Base-by-base conservation (phyloP, 2,113 vertebrate genomes). In the Calypte anna region DNA sequence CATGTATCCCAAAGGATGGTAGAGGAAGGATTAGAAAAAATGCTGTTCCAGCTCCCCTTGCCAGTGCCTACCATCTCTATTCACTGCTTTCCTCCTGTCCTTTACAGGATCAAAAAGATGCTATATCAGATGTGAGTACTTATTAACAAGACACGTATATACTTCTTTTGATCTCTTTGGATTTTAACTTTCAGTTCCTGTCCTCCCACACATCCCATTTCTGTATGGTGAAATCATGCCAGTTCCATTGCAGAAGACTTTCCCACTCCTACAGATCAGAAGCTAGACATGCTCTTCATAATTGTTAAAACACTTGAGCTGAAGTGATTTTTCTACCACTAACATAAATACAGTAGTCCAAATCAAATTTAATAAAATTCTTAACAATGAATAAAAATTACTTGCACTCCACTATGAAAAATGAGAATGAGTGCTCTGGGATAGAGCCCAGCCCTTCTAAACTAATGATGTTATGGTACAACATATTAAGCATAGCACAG, bases 181-280 rank as follows among this genome's bases (percentile, higher is more conserved):
- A 88, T 88, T 91, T 79, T 83, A 93, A 28, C 76, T 86, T 78
- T 88, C 90, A 94, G 79, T 93, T 96, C 94, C 91, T 93, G 94
- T 81, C 85, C 83, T 94, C 91, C 90, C 83, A 80, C 94, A 90
- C 68, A 90, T 40, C 17, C 38, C 87, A 50, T 64, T 96, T 81
- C 90, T 96, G 76, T 36, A 24, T 16, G 10, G 64, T 72, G 69
- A 91, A 96, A 86, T 44, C 36, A 78, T 0, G 15, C 55, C 76
- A 91, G 10, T 43, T 83, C 30, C 64, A 64, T 75, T 50, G 21
- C 43, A 61, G 72, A 76, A 86, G 82, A 88, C 82, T 91, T 92
- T 63, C 70, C 61, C 64, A 96, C 93, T 96, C 94, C 93, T 61
- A 94, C 91, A 93, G 76, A 90, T 36, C 57, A 90, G 67, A 67